phyloP scores from a whole-genome alignment of 2,888 invertebrate species.

The Drosophila rubida region DNA sequence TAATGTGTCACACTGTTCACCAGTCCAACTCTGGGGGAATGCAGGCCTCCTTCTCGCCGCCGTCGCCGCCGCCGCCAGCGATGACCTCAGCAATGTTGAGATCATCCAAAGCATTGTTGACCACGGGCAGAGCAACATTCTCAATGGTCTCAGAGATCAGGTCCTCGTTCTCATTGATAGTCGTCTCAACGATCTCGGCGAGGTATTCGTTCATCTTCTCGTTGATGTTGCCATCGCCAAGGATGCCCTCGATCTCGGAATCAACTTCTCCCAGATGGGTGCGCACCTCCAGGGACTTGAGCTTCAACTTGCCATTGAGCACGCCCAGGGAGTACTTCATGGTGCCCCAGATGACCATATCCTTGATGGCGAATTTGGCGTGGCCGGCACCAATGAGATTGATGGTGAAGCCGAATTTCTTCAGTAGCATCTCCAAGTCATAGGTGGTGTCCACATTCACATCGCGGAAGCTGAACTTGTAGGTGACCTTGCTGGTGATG shows the following conservation, averaged over 20 bases:
- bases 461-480: constrained; percentile 71
- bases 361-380: constrained; percentile 72
- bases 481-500: constrained; percentile 74
- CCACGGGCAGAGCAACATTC: constrained; percentile 61
- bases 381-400: constrained; percentile 78
- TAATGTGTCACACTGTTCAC: constrained; percentile 37
- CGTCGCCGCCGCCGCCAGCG: constrained; percentile 55
- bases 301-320: constrained; percentile 66
- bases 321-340: constrained; percentile 78
- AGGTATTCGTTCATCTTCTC: constrained; percentile 75
- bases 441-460: constrained; percentile 76
- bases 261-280: constrained; percentile 76
- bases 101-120: constrained; percentile 70
- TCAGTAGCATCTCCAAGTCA: constrained; percentile 65
- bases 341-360: constrained; percentile 71
- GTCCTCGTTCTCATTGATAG: constrained; percentile 79
- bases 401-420: constrained; percentile 80
- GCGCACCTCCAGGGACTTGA: constrained; percentile 75
- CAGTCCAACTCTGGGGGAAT: constrained; percentile 70
- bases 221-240: constrained; percentile 78
- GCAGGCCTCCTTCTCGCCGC: constrained; percentile 72
- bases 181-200: constrained; percentile 67
- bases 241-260: constrained; percentile 79
- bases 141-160: constrained; percentile 74
- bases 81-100: constrained; percentile 66